phyloP scores from a whole-genome alignment of 2,888 invertebrate genomes.

The Altica lythri region DNA sequence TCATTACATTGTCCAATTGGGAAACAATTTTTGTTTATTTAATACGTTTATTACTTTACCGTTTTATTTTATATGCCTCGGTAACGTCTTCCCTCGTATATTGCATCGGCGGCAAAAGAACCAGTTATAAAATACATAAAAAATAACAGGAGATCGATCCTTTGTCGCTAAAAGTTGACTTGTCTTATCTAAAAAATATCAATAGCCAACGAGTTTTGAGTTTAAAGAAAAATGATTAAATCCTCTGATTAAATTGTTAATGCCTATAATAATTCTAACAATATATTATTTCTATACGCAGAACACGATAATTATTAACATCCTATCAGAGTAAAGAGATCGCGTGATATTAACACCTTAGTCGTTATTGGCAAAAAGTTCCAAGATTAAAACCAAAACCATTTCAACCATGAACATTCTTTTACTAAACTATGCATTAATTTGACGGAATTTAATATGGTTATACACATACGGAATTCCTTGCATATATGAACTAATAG shows the following conservation, averaged over 20 bases:
- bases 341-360: slow-evolving; percentile 29
- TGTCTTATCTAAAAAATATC: slow-evolving; percentile 12
- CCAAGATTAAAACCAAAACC: slow-evolving; percentile 18
- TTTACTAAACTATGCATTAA: slow-evolving; percentile 20
- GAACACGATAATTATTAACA: slow-evolving; percentile 22
- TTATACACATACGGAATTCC: slow-evolving; percentile 17
- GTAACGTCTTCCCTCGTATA: too few relatives aligned
- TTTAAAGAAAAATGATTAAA: slow-evolving; percentile 13
- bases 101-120: slow-evolving; percentile 8
- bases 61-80: too few relatives aligned
- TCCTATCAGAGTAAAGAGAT: slow-evolving; percentile 21
- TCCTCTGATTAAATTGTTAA: slow-evolving; percentile 16
- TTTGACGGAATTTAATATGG: slow-evolving; percentile 26
- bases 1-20: too few relatives aligned
- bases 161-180: slow-evolving; percentile 8
- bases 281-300: slow-evolving; percentile 20
- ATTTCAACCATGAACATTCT: slow-evolving; percentile 22
- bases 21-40: too few relatives aligned
- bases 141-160: slow-evolving; percentile 12
- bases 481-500: neutral
- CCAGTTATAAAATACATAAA: slow-evolving; percentile 3
- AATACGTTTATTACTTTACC: too few relatives aligned
- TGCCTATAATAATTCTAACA: slow-evolving; percentile 26
- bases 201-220: slow-evolving; percentile 4
- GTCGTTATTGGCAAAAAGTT: slow-evolving; percentile 22